These are phyloP conservation scores for Minunthozetes semirufus DNA, from an alignment of 2,888 invertebrate genomes.

Conservation along the genomic window DNA sequence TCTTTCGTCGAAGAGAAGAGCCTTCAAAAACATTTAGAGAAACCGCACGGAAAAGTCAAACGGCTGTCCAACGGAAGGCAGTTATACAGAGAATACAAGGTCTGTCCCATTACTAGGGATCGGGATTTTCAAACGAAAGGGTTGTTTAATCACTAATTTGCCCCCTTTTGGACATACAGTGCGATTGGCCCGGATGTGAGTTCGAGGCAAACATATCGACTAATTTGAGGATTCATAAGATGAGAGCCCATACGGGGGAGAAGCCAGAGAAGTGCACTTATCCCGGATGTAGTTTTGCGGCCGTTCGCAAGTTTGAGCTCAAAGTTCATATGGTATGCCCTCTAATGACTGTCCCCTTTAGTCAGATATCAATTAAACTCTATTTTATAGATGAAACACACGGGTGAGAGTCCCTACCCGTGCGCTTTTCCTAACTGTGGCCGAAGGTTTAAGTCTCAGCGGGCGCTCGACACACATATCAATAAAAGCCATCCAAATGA, in stretches of 20 bases:
- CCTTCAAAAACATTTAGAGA: not conserved
- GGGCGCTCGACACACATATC: not conserved
- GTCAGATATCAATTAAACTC: too few relatives aligned
- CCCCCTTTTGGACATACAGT: not conserved
- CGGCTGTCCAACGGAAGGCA: too few relatives aligned
- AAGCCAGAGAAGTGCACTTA: not conserved
- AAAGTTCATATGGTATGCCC: not conserved
- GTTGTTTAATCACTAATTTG: not conserved
- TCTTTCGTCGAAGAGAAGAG: not conserved
- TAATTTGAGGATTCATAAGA: not conserved
- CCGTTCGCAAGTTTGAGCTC: not conserved
- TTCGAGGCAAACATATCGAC: too few relatives aligned
- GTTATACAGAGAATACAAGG: not conserved
- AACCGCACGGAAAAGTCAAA: not conserved
- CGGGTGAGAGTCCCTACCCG: not conserved
- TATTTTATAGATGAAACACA: not conserved
- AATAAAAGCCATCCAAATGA: not conserved
- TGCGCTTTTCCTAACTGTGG: not conserved
- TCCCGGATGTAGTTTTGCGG: not conserved
- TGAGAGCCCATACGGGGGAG: not conserved
- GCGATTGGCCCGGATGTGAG: conserved; percentile 20
- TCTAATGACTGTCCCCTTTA: too few relatives aligned
- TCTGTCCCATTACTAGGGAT: too few relatives aligned
- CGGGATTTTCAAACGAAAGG: too few relatives aligned
- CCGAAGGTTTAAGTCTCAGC: not conserved